Conservation (phyloP, 2,797 vertebrate species). For the Diplodus puntazzo region DNA sequence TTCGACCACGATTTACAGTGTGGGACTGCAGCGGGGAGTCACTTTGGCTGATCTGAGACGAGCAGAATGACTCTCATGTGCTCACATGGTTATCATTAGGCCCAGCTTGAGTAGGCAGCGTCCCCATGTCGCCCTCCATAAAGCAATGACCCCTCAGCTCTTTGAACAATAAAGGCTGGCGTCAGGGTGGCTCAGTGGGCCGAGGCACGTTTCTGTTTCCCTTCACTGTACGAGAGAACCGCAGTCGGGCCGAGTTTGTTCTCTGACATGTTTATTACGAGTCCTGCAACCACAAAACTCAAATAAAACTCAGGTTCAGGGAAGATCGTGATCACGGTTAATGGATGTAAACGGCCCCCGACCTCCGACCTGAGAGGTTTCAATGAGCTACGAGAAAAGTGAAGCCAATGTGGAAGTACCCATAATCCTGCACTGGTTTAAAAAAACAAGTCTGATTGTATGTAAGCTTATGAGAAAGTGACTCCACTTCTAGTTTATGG, state of each 20-base stretch:
- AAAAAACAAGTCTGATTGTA: no score
- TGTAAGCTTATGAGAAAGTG: no score
- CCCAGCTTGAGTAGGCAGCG: slow-evolving; percentile 19
- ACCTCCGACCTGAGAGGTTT: no score
- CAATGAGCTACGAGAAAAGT: no score
- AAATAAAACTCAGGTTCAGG: not conserved
- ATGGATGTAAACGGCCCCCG: no score
- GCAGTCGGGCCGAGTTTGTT: not conserved
- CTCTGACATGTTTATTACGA: slow-evolving; percentile 8
- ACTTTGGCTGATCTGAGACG: not conserved
- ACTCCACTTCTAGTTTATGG: no score
- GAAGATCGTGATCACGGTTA: not conserved
- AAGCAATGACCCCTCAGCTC: slow-evolving; percentile 52
- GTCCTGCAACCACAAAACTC: not conserved
- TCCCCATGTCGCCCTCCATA: slow-evolving; percentile 33
- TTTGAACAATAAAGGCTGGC: slow-evolving; percentile 34
- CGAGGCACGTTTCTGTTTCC: slow-evolving; percentile 4
- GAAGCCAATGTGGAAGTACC: no score
- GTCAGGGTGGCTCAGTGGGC: slow-evolving; percentile 27
- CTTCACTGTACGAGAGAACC: not conserved
- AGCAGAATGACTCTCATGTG: slow-evolving; percentile 29
- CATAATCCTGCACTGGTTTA: no score
- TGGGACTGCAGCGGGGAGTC: slow-evolving; percentile 11
- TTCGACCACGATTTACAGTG: slow-evolving; percentile 26
- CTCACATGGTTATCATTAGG: slow-evolving; percentile 48